Evolutionary conservation across 2,113 vertebrate genomes (phyloP), one percentile per base, ranked within the genome.

Genomic region (Rhabdomys dilectus): DNA sequence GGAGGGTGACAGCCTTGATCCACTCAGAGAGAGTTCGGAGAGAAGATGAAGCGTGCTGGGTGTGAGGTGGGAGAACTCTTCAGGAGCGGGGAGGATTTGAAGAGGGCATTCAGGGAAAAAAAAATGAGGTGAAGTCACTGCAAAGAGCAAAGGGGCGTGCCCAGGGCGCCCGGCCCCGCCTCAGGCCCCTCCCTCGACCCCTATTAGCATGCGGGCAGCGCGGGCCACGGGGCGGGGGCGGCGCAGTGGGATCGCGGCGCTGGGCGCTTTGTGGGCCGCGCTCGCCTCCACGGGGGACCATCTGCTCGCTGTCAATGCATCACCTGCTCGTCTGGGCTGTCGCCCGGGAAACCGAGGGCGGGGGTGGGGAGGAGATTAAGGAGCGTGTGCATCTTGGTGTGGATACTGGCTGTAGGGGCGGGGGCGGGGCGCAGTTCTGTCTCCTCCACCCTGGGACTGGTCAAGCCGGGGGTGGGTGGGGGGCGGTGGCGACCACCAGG

Each of bases 251-350:
- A 99, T 99, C 99, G 99, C 99, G 98, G 99, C 98, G 99, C 96
- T 58, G 68, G 98, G 99, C 98, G 98, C 99, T 99, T 99, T 99
- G 99, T 99, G 98, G 97, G 98, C 98, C 95, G 95, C 98, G 99
- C 99, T 99, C 99, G 99, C 99, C 99, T 99, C 99, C 98, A 98
- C 98, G 98, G 99, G 99, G 99, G 99, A 99, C 99, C 99, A 99
- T 99, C 99, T 99, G 99, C 99, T 99, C 99, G 98, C 99, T 99
- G 99, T 99, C 99, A 99, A 99, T 99, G 99, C 99, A 99, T 99
- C 99, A 99, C 99, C 99, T 99, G 99, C 99, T 99, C 98, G 99
- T 99, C 99, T 99, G 99, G 99, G 98, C 98, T 97, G 99, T 99
- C 99, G 98, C 99, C 99, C 95, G 88, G 99, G 99, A 98, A 99